A percentile compares a stretch with the other conserved stretches of the same genome.
Evolutionary conservation across 2,113 vertebrate genomes (phyloP).

Genomic region (Psilopsiagon aurifrons): DNA sequence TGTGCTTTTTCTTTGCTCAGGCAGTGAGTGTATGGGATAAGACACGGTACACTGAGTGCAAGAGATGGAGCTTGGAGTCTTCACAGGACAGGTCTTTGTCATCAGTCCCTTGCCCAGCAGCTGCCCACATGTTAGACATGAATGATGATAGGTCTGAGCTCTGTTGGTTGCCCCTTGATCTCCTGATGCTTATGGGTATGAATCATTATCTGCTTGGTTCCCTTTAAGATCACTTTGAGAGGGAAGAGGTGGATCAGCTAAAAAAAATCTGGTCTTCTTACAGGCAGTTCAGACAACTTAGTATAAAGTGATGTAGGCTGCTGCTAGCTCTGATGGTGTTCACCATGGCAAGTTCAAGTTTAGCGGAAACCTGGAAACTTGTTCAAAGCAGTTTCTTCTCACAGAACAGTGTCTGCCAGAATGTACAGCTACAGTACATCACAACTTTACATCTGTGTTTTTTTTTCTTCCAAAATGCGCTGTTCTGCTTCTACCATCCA

Average conservation of each 20-base stretch:
- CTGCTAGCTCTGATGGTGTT: background rate
- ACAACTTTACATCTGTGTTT: background rate
- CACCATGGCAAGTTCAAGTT: background rate
- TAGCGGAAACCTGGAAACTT: background rate
- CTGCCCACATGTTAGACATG: background rate
- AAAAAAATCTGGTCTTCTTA: background rate
- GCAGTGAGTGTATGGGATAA: background rate
- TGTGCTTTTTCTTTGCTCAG: background rate
- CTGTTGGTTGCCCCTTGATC: background rate
- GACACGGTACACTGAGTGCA: background rate
- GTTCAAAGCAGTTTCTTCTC: background rate
- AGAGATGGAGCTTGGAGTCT: background rate
- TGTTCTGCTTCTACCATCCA: background rate
- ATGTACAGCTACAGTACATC: background rate
- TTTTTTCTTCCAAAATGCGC: background rate
- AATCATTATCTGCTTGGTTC: background rate
- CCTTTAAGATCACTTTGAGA: background rate
- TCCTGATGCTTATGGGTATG: background rate
- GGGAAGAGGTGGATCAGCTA: background rate
- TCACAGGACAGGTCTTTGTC: background rate
- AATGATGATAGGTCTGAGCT: rapidly evolving
- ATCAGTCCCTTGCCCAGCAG: background rate
- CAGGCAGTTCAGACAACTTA: background rate
- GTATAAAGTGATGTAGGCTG: background rate
- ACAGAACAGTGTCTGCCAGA: background rate